Evolutionary conservation across 2,113 vertebrate genomes (phyloP).

Genomic region (Semnopithecus entellus): DNA sequence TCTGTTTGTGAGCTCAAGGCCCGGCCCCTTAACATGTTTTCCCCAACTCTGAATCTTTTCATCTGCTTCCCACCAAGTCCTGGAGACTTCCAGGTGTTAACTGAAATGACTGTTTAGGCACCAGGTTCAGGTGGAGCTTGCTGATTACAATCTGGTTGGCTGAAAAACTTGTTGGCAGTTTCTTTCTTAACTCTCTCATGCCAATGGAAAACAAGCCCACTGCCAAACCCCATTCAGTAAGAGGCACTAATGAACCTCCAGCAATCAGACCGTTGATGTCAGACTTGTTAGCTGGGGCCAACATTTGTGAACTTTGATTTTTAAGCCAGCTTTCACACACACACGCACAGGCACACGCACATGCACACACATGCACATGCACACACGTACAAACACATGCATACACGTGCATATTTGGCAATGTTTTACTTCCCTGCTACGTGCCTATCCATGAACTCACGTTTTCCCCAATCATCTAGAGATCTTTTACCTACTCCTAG

Average conservation of each 20-base stretch:
- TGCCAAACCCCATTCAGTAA: slow-evolving; percentile 79
- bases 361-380: no score
- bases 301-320: slow-evolving; percentile 79
- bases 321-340: slow-evolving; percentile 31
- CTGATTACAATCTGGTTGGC: slow-evolving; percentile 75
- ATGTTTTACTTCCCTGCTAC: not conserved
- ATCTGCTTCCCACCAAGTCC: slow-evolving; percentile 47
- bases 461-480: slow-evolving; percentile 20
- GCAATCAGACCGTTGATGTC: slow-evolving; percentile 62
- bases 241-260: slow-evolving; percentile 80
- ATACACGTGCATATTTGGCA: not conserved
- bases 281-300: slow-evolving; percentile 72
- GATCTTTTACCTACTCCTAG: slow-evolving; percentile 54
- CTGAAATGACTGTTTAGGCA: slow-evolving; percentile 54
- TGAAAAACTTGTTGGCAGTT: slow-evolving; percentile 74
- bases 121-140: slow-evolving; percentile 66
- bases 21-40: not conserved
- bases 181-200: slow-evolving; percentile 42
- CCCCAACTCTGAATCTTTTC: slow-evolving; percentile 5
- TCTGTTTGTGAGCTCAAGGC: not conserved
- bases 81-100: slow-evolving; percentile 66
- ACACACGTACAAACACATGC: no score
- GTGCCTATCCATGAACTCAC: not conserved
- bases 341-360: not conserved
- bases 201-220: slow-evolving; percentile 78